Evolutionary conservation across 2,113 vertebrate genomes (phyloP), one percentile per base, ranked within the genome.

Genomic region (Alouatta palliata): DNA sequence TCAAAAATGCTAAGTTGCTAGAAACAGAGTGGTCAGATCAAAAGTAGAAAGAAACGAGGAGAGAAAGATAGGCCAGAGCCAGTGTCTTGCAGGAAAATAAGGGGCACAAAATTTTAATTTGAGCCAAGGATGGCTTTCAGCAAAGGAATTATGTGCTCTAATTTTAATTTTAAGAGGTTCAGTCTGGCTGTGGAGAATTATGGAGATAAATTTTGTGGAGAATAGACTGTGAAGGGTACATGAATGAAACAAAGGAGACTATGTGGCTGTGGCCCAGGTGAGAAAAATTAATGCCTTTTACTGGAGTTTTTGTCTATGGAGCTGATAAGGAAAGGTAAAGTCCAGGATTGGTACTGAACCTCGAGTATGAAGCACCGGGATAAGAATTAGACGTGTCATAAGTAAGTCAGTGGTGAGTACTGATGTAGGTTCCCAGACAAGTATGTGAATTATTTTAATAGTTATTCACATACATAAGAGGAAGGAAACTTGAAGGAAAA

Each of bases 151-250:
- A 56, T 11, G 37, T 30, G 23, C 85, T 47, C 11, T 54, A 54
- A 91, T 91, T 94, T 79, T 92, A 79, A 52, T 82, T 61, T 76
- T n/a, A 64, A 86, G 43, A 95, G 23, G 13, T 87, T 83, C 12
- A 16, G 23, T 68, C 32, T 87, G 68, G 17, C 10, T 25, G 8
- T 90, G 43, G 30, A 82, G 10, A 25, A 35, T 25, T 40, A 73
- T 35, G 3, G 20, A 91, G 14, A 49, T 61, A 37, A 71, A 85
- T 68, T 27, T 79, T 87, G 49, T 61, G 47, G 68, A 66, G 6
- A 49, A 21, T 13, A 91, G 7, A 58, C 21, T 45, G 3, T 32
- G 8, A 91, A 66, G 7, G 1, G 6, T 8, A 35, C 1, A 37
- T 10, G 11, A 35, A 25, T 30, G 12, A 87, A 83, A 52, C 8